Evolutionary conservation across 2,888 invertebrate species (phyloP).

Genomic region (Agrochola lychnidis): DNA sequence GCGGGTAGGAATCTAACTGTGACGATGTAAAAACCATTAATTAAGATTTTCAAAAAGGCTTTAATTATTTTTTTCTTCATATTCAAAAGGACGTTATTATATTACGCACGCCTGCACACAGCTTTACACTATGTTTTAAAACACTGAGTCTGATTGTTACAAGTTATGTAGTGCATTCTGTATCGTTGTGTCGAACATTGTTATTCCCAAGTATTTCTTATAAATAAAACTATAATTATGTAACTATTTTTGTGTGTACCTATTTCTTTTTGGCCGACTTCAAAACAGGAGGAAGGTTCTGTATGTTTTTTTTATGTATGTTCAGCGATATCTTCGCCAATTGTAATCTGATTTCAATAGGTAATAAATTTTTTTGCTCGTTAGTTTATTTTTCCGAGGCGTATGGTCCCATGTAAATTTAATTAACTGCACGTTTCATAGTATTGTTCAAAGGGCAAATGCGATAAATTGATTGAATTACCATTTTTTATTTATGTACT

Average conservation of each 20-base stretch:
- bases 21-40: not conserved
- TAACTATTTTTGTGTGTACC: not conserved
- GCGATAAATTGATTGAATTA: not conserved
- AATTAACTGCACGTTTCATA: not conserved
- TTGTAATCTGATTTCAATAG: too few relatives aligned
- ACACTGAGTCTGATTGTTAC: constrained; percentile 65
- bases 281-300: not conserved
- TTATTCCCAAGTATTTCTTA: constrained; percentile 23
- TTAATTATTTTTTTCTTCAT: not conserved
- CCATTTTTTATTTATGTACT: too few relatives aligned
- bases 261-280: not conserved
- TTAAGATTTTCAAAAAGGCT: not conserved
- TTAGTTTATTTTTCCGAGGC: too few relatives aligned
- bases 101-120: constrained; percentile 21
- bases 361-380: too few relatives aligned
- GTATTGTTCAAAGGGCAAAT: too few relatives aligned
- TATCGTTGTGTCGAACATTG: constrained; percentile 36
- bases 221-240: not conserved
- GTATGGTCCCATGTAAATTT: too few relatives aligned
- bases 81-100: constrained; percentile 14
- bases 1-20: not conserved
- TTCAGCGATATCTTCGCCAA: too few relatives aligned
- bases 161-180: constrained; percentile 53
- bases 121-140: constrained; percentile 61
- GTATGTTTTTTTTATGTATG: not conserved